phyloP scores from a whole-genome alignment of 2,888 invertebrate species.

The Caenorhabditis afra region DNA sequence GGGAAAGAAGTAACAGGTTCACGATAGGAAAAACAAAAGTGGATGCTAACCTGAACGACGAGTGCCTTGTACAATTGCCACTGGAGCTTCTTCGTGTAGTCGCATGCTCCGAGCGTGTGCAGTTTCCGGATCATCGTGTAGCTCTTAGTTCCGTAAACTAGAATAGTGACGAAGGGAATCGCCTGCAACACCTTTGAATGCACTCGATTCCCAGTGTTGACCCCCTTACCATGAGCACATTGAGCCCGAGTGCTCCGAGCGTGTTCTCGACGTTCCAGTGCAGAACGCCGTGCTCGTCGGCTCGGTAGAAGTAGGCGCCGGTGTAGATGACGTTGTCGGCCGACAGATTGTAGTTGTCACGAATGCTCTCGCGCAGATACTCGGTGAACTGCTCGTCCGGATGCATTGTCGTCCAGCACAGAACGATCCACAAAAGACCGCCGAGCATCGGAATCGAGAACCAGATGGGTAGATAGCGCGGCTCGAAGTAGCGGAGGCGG shows the following conservation, averaged over 20 bases:
- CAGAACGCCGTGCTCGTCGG: not conserved
- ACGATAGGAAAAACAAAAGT: no score
- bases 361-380: conserved; percentile 24
- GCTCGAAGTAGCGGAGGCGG: conserved; percentile 24
- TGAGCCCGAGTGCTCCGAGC: conserved; percentile 32
- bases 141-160: conserved; percentile 1
- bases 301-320: conserved; percentile 26
- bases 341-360: conserved; percentile 11
- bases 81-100: conserved; percentile 22
- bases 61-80: conserved; percentile 42
- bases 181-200: no score
- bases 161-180: conserved; percentile 1
- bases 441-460: conserved; percentile 18
- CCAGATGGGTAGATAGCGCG: conserved; percentile 21
- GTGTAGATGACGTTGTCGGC: conserved; percentile 32
- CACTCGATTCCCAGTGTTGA: no score
- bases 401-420: conserved; percentile 18
- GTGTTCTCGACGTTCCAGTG: conserved; percentile 26
- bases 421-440: conserved; percentile 12
- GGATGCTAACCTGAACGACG: conserved; percentile 37
- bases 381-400: conserved; percentile 20
- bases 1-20: no score
- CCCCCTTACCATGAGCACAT: conserved; percentile 44
- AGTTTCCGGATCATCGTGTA: conserved; percentile 9
- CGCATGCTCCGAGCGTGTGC: conserved; percentile 9